Base-by-base conservation (phyloP, 2,888 invertebrate genomes). In the Epirrhoe tristata region DNA sequence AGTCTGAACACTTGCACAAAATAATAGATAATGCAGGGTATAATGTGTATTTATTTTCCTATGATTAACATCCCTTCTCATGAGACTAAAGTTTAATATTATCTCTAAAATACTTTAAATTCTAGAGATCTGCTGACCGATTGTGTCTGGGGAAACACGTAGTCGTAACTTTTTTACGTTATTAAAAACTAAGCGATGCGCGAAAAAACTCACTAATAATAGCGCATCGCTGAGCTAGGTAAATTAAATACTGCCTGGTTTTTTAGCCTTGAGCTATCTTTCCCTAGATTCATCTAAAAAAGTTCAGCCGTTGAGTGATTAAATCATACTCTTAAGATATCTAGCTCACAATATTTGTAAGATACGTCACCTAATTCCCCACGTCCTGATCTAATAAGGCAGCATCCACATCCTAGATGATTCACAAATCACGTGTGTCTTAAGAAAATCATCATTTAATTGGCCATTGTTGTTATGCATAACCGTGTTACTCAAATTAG, bases 401-500 rank as follows among this genome's bases (percentile, higher is more conserved):
- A 56, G 58, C 31, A 10, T 51, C 52, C 12, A 61, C 59, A 56
- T 56, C 65, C 63, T 48, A 58, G 39, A 59, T 65, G 65, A 65
- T 56, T 65, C 56, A 65, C 0, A 5, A 51, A 56, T 58, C 58
- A 58, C 51, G 43, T 54, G 52, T 48, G 31, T 56, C 48, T 10
- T 24, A 51, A 56, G 36, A 39, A 55, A 55, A 46, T 58, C 67
- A 67, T 55, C 59, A 52, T 58, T 43, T 66, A 62, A 66, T 66
- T 58, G 58, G 6, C 58, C 43, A 59, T 67, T 67, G 59, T 67
- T 63, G 34, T 63, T 63, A 63, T 67, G 63, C 56, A 63, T 48
- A 55, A 36, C 63, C 51, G 52, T 70, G 58, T 65, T 67, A 63
- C 46, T 68, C 62, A 70, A 69, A 70, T 71, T 71, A 71, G 67